A percentile compares a stretch with the other conserved stretches of the same genome.
phyloP scores from a whole-genome alignment of 2,797 vertebrate genomes.

The Peromyscus aztecus region DNA sequence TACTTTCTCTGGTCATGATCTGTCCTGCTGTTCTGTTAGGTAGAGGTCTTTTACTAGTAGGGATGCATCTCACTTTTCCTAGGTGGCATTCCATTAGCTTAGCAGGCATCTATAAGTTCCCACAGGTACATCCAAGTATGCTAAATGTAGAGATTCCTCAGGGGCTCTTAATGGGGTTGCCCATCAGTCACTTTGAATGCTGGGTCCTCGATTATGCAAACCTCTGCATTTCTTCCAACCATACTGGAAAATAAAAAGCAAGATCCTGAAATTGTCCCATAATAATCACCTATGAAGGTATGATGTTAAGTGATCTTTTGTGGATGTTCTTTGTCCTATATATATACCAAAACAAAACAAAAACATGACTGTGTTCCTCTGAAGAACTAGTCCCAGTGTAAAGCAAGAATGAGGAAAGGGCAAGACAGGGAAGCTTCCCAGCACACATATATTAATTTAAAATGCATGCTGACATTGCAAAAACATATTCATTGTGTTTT shows the following conservation, averaged over 20 bases:
- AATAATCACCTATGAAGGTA: not conserved
- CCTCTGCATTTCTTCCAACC: not conserved
- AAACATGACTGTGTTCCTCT: not conserved
- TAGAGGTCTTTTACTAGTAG: not conserved
- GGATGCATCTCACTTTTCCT: not conserved
- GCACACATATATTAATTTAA: not conserved
- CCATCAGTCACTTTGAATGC: not conserved
- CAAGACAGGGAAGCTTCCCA: not conserved
- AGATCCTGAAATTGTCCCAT: not conserved
- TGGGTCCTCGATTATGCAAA: not conserved
- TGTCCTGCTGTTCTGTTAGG: not conserved
- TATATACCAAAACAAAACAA: not conserved
- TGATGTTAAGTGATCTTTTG: not conserved
- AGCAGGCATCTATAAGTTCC: not conserved
- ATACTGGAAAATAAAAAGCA: slow-evolving; percentile 12
- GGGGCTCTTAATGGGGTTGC: not conserved
- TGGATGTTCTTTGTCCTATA: not conserved
- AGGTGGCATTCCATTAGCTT: not conserved
- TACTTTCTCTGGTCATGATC: not conserved
- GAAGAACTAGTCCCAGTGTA: not conserved
- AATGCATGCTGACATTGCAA: not conserved
- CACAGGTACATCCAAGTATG: not conserved
- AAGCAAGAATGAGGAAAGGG: not conserved
- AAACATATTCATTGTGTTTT: not conserved
- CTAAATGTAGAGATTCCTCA: not conserved